Base-by-base conservation (phyloP, 2,888 invertebrate genomes). In the Sympetrum striolatum region DNA sequence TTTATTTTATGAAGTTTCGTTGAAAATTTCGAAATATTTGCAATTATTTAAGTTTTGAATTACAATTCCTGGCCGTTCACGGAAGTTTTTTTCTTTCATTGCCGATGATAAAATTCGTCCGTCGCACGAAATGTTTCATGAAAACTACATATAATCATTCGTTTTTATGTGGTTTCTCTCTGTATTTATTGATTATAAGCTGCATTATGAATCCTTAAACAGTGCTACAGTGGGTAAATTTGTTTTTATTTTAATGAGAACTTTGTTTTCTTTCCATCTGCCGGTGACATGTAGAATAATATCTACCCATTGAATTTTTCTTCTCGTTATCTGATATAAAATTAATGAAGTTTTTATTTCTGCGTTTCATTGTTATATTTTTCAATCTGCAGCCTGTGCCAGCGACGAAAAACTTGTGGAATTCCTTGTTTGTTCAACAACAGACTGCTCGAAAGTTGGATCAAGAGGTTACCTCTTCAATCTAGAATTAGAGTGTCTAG, bases 371-470 rank as follows among this genome's bases (percentile, higher is more conserved):
- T 80, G 22, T 48, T 44, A 8, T 44, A 10, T 44, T 8, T 44
- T 44, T 10, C 6, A 44, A 44, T 44, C 10, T 48, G 22, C 79
- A 90, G 81, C 64, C 18, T 90, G 82, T 90, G 93, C 93, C 58
- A 91, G 91, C 81, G 92, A 92, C 44, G 93, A 93, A 91, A 93
- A 93, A 10, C 94, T 96, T 93, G 94, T 96, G 92, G 97, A 97
- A 94, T 96, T 97, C 93, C 96, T 96, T 91, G 95, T 97, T 92
- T 96, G 96, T 93, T 94, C 95, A 91, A 95, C 95, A 92, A 96
- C 96, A 93, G 97, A 97, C 94, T 96, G 96, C 94, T 96, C 96
- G 91, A 95, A 96, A 93, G 96, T 97, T 91, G 96, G 96, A 86
- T 95, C 95, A 91, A 95, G 95, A 92, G 96, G 96, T 91, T 96